Conservation (phyloP, 2,113 vertebrate genomes). For the Sardina pilchardus region DNA sequence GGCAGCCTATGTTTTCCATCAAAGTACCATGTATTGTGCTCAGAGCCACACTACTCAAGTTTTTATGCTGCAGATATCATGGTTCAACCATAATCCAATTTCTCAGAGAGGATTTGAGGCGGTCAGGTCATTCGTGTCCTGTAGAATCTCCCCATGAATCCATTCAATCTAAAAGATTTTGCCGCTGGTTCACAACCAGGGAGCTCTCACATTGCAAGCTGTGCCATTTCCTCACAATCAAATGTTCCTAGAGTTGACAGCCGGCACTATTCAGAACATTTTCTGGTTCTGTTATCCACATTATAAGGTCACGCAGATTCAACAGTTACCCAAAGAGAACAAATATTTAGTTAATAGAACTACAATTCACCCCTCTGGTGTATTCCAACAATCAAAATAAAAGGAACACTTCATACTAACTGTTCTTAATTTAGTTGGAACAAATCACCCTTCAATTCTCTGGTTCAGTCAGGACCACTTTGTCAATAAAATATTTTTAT, state of each 20-base stretch:
- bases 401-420: background rate
- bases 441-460: background rate
- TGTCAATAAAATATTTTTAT: too few species aligned
- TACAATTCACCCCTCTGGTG: background rate
- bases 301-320: background rate
- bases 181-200: conserved; percentile 37
- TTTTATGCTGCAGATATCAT: conserved; percentile 40
- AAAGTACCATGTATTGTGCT: conserved; percentile 37
- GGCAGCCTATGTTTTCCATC: conserved; percentile 46
- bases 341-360: background rate
- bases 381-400: background rate
- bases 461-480: too few species aligned
- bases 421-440: background rate
- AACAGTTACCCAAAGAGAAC: background rate
- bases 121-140: conserved; percentile 40
- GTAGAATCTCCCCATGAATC: conserved; percentile 37
- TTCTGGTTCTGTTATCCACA: background rate
- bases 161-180: conserved; percentile 32
- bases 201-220: background rate
- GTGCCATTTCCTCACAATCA: background rate
- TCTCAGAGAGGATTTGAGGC: conserved; percentile 47
- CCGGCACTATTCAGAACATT: background rate
- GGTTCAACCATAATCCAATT: conserved; percentile 54
- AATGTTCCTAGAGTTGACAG: background rate
- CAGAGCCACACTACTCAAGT: conserved; percentile 32